Conservation (phyloP, 1,140 invertebrate genomes). For the Danaus melanippus region DNA sequence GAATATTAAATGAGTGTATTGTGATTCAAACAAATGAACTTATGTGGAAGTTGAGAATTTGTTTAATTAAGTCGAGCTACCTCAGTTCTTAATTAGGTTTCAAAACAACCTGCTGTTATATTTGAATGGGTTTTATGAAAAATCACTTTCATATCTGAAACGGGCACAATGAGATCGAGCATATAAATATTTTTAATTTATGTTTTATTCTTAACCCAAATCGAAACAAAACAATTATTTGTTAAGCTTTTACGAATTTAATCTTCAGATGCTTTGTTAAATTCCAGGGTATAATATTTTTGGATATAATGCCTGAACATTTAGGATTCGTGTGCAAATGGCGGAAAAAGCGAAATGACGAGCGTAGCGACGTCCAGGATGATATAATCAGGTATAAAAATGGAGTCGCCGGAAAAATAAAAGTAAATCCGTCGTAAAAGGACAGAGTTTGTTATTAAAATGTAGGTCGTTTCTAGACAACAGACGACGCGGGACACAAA, state of each 20-base stretch:
- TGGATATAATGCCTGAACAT: constrained; percentile 17
- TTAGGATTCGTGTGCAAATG: constrained; percentile 15
- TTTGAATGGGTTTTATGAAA: too few species aligned
- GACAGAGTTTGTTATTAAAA: constrained; percentile 26
- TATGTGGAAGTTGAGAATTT: constrained; percentile 14
- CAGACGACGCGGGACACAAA: constrained; percentile 7
- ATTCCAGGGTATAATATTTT: constrained; percentile 5
- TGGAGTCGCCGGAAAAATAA: constrained; percentile 18
- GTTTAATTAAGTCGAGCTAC: constrained; percentile 20
- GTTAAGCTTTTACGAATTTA: too few species aligned
- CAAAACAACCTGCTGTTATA: background rate
- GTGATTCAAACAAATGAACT: constrained; percentile 13
- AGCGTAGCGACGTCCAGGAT: constrained; percentile 15
- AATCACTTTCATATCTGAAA: too few species aligned
- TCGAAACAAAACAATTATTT: too few species aligned
- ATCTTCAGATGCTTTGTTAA: background rate
- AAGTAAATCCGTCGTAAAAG: constrained; percentile 25
- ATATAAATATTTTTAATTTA: too few species aligned
- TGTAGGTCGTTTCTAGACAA: constrained; percentile 18
- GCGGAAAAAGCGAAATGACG: constrained; percentile 19
- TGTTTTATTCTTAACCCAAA: too few species aligned
- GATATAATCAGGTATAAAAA: constrained; percentile 25
- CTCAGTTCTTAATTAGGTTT: constrained; percentile 17
- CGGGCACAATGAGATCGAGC: too few species aligned
- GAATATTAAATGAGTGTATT: background rate